These are phyloP conservation scores for Etheostoma nigrum DNA, from an alignment of 2,797 vertebrate species.

Conservation along the genomic window DNA sequence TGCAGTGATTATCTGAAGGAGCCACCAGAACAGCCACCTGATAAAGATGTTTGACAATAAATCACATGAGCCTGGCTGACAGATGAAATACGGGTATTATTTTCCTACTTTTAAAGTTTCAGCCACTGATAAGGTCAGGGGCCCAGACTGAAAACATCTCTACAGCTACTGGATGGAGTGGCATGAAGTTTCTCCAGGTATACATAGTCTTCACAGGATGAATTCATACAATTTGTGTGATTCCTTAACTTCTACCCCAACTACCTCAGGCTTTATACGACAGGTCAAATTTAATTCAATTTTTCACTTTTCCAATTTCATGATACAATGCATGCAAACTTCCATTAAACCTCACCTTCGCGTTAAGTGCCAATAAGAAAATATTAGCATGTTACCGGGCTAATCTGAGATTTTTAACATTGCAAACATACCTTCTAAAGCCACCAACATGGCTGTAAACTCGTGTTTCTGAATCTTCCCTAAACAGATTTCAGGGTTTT, in stretches of 20 bases:
- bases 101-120: no score
- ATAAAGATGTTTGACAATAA: neutral
- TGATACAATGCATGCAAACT: no score
- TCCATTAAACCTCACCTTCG: neutral
- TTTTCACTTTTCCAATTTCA: no score
- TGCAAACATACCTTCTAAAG: neutral
- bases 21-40: conserved; percentile 79
- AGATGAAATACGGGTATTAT: accelerated
- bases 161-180: no score
- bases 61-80: neutral
- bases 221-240: neutral
- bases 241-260: neutral
- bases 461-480: no score
- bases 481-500: no score
- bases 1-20: conserved; percentile 84
- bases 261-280: accelerated
- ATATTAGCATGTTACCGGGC: neutral
- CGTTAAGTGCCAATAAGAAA: neutral
- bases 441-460: no score
- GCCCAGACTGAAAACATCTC: neutral
- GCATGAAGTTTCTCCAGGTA: neutral
- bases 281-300: no score
- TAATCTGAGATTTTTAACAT: neutral
- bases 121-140: neutral
- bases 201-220: neutral